Evolutionary conservation across 2,888 invertebrate genomes (phyloP), one percentile per base, ranked within the genome.

Genomic region (Monochamus alternatus): DNA sequence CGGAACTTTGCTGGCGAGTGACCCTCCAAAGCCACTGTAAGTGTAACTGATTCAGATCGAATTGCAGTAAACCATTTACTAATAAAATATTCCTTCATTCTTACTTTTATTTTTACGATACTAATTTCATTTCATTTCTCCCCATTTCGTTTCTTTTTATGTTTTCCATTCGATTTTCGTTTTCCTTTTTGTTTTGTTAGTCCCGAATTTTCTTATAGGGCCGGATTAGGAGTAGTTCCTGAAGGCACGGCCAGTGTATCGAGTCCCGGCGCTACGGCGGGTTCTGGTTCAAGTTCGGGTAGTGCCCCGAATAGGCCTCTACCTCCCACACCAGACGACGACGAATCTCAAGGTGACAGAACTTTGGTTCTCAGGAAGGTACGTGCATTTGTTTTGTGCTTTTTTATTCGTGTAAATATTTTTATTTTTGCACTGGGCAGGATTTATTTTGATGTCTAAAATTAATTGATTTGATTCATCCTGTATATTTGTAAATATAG

Each of bases 21-120:
- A 98, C 90, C 98, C 98, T 73, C 97, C 98, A 31, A 96, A 98
- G 89, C 98, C 98, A 85, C 94, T 98, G 97, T 96, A 90, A 95
- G 96, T 94, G 84, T 64, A 38, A 3, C 38, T 4, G 38, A 38
- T 38, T 38, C 5, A 38, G 38, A 38, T 38, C 3, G 38, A 38
- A 38, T 38, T 38, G 38, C 38, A 38, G 5, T 38, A 38, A 38
- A 38, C 38, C 38, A 5, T 38, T 5, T 38, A 38, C 38, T 38
- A 38, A 38, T 38, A 38, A 38, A 38, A 38, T 38, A 38, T 38
- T 38, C 38, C 38, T 38, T 38, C 38, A 38, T 38, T 38, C 38
- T 38, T 38, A 4, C 38, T 38, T 4, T 38, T 38, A 38, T 38
- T 38, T 38, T 38, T 38, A 38, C 38, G 5, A 4, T 38, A 38